A percentile compares a stretch with the other conserved stretches of the same genome.
phyloP scores from a whole-genome alignment of 2,113 vertebrate genomes.

The Calidris pygmaea region DNA sequence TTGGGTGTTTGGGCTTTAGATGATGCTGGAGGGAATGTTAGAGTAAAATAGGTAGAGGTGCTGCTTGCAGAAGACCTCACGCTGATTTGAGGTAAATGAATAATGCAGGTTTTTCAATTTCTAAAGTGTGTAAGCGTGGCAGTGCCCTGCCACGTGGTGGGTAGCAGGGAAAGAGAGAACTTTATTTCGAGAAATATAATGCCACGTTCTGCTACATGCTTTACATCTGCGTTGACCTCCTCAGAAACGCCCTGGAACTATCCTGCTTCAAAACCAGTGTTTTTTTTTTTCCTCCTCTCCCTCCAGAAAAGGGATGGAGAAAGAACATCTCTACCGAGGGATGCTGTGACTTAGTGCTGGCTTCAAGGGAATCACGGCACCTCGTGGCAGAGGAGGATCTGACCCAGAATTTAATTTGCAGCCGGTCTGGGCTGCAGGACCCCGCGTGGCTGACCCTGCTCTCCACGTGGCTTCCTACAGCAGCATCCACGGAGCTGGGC shows the following conservation, averaged over 20 bases:
- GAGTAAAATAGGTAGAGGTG: background rate
- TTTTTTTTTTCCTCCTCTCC: background rate
- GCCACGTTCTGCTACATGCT: background rate
- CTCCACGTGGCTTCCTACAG: accelerated
- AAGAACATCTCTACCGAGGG: background rate
- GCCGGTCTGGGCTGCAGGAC: background rate
- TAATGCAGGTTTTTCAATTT: background rate
- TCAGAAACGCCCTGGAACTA: background rate
- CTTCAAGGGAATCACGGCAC: background rate
- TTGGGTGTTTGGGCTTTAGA: background rate
- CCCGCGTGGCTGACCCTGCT: accelerated
- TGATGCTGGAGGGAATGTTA: background rate
- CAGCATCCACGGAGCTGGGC: accelerated
- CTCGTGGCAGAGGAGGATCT: background rate
- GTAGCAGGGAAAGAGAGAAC: background rate
- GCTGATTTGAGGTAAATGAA: background rate
- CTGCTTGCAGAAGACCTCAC: background rate
- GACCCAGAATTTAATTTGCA: background rate
- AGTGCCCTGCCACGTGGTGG: background rate
- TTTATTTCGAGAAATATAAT: background rate
- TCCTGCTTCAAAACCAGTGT: background rate
- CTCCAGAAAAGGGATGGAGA: background rate
- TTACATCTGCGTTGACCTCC: background rate
- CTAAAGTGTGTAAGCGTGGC: background rate
- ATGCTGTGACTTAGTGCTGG: background rate